A percentile compares a stretch with the other conserved stretches of the same genome.
Conservation (phyloP, 2,888 invertebrate species). For the Drosophila mimica region DNA sequence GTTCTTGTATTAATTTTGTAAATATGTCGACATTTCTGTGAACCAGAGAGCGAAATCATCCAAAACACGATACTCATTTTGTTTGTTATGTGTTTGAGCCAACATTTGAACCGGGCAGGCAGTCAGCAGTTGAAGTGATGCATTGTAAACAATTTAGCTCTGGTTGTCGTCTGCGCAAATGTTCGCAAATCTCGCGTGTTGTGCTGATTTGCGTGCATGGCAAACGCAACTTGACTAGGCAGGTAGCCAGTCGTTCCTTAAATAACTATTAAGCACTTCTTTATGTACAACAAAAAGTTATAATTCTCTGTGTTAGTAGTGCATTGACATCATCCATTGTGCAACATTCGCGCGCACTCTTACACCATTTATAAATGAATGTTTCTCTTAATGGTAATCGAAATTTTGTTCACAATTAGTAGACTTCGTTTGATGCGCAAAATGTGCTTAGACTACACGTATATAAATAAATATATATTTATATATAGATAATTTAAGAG, state of each 20-base stretch:
- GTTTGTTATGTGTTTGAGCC: constrained; percentile 46
- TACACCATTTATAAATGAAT: constrained; percentile 59
- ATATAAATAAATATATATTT: neutral
- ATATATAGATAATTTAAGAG: neutral
- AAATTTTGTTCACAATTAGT: constrained; percentile 66
- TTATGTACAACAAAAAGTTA: constrained; percentile 60
- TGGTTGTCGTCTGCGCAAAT: constrained; percentile 58
- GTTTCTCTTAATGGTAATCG: constrained; percentile 54
- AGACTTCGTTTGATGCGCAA: constrained; percentile 52
- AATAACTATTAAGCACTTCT: constrained; percentile 70
- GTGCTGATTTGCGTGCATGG: constrained; percentile 71
- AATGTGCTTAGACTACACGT: constrained; percentile 1
- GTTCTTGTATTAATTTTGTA: constrained; percentile 77
- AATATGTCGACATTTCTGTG: constrained; percentile 76
- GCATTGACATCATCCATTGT: constrained; percentile 51
- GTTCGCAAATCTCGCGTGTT: constrained; percentile 74
- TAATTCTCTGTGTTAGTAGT: constrained; percentile 52
- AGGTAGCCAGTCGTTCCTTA: constrained; percentile 59
- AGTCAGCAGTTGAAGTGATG: constrained; percentile 38
- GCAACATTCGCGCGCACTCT: constrained; percentile 29
- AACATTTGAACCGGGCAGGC: constrained; percentile 57
- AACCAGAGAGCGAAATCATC: constrained; percentile 58
- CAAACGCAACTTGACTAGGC: constrained; percentile 46
- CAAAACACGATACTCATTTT: constrained; percentile 26
- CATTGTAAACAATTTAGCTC: constrained; percentile 58